Evolutionary conservation across 2,888 invertebrate genomes (phyloP).

Genomic region (Morinoia aosen): DNA sequence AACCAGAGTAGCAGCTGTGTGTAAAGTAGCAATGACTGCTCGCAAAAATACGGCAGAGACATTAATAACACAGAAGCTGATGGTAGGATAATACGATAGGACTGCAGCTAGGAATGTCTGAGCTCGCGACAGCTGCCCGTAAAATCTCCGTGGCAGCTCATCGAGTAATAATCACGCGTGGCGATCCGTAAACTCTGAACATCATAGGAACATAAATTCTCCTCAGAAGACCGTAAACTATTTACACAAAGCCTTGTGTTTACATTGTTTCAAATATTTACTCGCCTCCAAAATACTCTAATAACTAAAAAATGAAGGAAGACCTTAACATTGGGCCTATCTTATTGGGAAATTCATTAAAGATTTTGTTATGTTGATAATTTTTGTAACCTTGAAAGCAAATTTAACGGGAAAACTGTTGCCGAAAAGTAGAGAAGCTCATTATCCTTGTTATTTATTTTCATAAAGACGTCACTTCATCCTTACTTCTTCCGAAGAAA

Average conservation of each 20-base stretch:
- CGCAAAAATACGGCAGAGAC: no score
- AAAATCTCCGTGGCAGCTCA: no score
- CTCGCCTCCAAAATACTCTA: background rate
- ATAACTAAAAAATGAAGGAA: background rate
- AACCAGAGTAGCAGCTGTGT: no score
- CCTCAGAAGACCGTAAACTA: background rate
- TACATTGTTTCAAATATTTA: background rate
- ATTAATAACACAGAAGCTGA: no score
- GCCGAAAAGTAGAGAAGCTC: background rate
- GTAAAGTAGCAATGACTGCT: no score
- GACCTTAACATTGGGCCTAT: background rate
- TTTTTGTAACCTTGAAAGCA: no score
- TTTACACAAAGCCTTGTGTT: background rate
- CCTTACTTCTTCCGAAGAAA: background rate
- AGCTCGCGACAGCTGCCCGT: no score
- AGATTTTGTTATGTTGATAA: no score
- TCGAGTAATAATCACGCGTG: background rate
- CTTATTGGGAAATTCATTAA: no score
- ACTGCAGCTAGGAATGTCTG: no score
- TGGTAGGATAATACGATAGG: no score
- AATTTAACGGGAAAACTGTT: no score
- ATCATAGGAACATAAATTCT: background rate
- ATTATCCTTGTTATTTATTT: background rate
- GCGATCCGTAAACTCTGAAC: background rate
- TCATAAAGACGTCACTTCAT: background rate